phyloP scores from a whole-genome alignment of 64 coral and sea anemone species.

The Trachythela sp. region DNA sequence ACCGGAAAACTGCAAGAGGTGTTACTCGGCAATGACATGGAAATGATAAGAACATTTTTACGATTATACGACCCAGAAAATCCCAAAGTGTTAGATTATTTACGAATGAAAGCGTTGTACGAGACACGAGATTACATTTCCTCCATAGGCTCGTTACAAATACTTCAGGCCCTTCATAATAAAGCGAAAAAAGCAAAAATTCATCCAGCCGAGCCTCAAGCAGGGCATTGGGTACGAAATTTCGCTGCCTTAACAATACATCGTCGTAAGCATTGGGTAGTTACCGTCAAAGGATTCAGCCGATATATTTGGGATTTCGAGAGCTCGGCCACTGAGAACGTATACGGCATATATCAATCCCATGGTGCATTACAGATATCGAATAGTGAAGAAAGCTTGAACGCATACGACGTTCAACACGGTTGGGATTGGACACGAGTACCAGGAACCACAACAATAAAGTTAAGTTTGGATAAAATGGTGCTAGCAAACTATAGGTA shows the following conservation, averaged over 20 bases:
- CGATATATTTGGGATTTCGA: constrained; percentile 53
- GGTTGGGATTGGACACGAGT: constrained; percentile 68
- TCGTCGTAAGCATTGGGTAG: constrained; percentile 47
- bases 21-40: background rate
- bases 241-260: constrained; percentile 45
- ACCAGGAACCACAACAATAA: constrained; percentile 54
- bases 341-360: constrained; percentile 48
- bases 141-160: background rate
- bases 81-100: background rate
- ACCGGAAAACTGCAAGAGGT: background rate
- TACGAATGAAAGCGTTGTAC: background rate
- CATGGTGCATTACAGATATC: constrained; percentile 60
- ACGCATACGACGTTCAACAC: constrained; percentile 36
- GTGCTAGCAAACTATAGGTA: background rate
- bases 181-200: background rate
- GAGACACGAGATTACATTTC: background rate
- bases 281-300: constrained; percentile 61
- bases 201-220: background rate
- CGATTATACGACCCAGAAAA: background rate
- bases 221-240: constrained; percentile 3
- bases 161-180: background rate
- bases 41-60: background rate
- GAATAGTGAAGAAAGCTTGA: constrained; percentile 48
- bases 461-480: background rate
- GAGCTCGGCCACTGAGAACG: constrained; percentile 17